Evolutionary conservation across 2,888 invertebrate genomes (phyloP), one percentile per base, ranked within the genome.

Genomic region (Phyllotreta striolata): DNA sequence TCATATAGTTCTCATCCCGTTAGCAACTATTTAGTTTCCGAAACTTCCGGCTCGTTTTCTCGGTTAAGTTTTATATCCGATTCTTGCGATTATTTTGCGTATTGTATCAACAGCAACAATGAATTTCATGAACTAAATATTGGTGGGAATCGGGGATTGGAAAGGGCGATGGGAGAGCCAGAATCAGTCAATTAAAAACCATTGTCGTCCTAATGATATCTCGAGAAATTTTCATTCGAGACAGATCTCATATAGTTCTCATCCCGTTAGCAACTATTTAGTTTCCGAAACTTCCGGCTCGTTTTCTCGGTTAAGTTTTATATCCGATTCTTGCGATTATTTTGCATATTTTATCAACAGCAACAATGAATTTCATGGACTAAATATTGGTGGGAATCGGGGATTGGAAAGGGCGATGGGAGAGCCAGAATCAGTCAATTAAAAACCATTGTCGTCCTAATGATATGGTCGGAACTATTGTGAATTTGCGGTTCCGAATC

Each of bases 131-230:
- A 8, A 6, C 6, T n/a, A 35, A 10, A 47, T 34, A 6, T 14
- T 34, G 49, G 49, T 2, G 37, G 35, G 49, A 34, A 49, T 5
- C 12, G n/a, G 35, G 49, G 35, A 37, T 14, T 35, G n/a, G 37
- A 49, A 49, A 49, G 34, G 49, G 37, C 49, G 35, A 37, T 10
- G 12, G 35, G 49, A 34, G 35, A 10, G 49, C 34, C 35, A 35
- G 49, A 49, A 49, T 49, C 49, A 35, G 49, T 49, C 49, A 49
- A 49, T 49, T 49, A 49, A 49, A 49, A 49, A 49, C 49, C 49
- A 49, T 49, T 49, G 49, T 49, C 49, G 35, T 49, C 49, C 49
- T 49, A 49, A 49, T 49, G 49, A 49, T 49, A 49, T 49, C 24
- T 24, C 4, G 24, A 24, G 24, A 24, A 24, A 24, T 1, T 24